A percentile compares a stretch with the other conserved stretches of the same genome.
These are phyloP conservation scores for Catocala fraxini DNA, from an alignment of 2,888 invertebrate species.

Conservation along the genomic window DNA sequence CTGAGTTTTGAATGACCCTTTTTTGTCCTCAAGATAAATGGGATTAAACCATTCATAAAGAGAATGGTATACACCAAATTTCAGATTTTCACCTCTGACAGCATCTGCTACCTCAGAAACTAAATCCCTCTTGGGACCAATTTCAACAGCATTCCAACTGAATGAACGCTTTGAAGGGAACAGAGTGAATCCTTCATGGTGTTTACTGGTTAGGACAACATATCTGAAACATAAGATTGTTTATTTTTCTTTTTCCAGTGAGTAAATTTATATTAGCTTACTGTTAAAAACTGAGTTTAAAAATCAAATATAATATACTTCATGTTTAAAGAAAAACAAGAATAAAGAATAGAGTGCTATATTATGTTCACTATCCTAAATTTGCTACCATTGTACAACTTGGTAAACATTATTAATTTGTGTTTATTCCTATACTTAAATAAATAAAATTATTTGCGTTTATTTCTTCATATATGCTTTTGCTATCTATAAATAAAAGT, in stretches of 20 bases:
- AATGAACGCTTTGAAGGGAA: constrained; percentile 95
- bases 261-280: too few species aligned
- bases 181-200: constrained; percentile 95
- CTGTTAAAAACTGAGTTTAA: too few species aligned
- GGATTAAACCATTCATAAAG: constrained; percentile 96
- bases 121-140: constrained; percentile 93
- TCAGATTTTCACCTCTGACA: constrained; percentile 89
- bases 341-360: too few species aligned
- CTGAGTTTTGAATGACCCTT: constrained; percentile 88
- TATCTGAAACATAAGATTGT: constrained; percentile 48
- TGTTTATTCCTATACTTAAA: too few species aligned
- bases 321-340: too few species aligned
- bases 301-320: too few species aligned
- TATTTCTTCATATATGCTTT: too few species aligned
- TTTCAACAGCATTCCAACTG: constrained; percentile 94
- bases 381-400: too few species aligned
- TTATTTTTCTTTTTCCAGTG: background rate
- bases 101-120: constrained; percentile 92
- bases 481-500: too few species aligned
- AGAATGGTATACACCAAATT: constrained; percentile 95
- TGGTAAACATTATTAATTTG: too few species aligned
- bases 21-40: constrained; percentile 91
- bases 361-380: too few species aligned
- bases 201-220: constrained; percentile 94
- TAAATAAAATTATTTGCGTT: too few species aligned